Base-by-base conservation (phyloP, 2,888 invertebrate species). In the Amphimallon solstitiale region DNA sequence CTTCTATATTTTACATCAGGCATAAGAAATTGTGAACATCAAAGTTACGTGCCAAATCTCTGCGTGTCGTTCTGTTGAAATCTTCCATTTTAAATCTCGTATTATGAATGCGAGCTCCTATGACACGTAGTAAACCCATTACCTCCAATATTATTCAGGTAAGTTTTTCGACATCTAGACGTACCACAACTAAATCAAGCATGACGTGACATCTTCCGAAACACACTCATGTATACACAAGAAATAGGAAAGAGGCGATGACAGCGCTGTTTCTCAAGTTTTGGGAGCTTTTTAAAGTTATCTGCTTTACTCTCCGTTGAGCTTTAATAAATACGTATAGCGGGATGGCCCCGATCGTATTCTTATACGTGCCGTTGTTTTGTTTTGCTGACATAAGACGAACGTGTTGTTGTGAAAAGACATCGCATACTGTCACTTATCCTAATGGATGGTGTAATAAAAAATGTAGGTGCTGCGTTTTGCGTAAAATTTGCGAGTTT, bases 301-400 rank as follows among this genome's bases (percentile, higher is more conserved):
- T 56, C 56, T 56, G 40, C 40, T 38, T 56, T 40, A 56, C 56
- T 40, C 56, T 56, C 43, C 40, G 40, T 15, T 40, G 56, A 40
- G 56, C 37, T 56, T 56, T 56, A 56, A 40, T 56, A 40, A 51
- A 51, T 51, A 51, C 35, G 37, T 51, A 34, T 51, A 51, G 51
- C 51, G 34, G 29, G 51, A 34, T 34, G 51, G 35, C 35, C 35
- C 51, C 35, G 51, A 51, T 51, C 56, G 56, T 40, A 51, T 51
- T 51, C 51, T 17, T 17, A 35, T 15, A 35, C 17, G 51, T 35
- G 43, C 23, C 40, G 56, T 56, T 56, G 56, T 56, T 40, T 56
- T 40, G 40, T 56, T 56, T 56, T 40, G 56, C 56, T 56, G 56
- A 56, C 56, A 56, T 40, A 56, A 56, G 56, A 56, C 23, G 56